These are phyloP conservation scores for Torymus texanus DNA, from an alignment of 2,888 invertebrate genomes.

Conservation along the genomic window DNA sequence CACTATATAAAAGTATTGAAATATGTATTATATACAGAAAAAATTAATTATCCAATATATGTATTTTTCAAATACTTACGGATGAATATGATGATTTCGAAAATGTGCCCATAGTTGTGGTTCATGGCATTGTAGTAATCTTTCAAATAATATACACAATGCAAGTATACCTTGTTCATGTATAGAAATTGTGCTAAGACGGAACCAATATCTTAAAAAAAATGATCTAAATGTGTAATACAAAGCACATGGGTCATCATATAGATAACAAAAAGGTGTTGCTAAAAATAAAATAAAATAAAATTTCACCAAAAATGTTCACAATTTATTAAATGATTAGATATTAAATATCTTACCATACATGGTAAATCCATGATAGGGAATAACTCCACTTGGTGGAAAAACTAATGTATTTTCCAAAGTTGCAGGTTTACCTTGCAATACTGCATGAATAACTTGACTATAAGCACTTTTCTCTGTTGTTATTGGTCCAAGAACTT, in stretches of 20 bases:
- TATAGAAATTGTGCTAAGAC: slow-evolving; percentile 93
- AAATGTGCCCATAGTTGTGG: slow-evolving; percentile 94
- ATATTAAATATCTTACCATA: slow-evolving; percentile 81
- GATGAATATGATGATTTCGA: slow-evolving; percentile 89
- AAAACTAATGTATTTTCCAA: slow-evolving; percentile 85
- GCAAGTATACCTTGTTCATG: slow-evolving; percentile 95
- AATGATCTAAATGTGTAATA: slow-evolving; percentile 94
- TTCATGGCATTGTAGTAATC: slow-evolving; percentile 91
- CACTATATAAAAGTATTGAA: slow-evolving; percentile 76
- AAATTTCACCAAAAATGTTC: slow-evolving; percentile 27
- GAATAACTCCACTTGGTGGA: slow-evolving; percentile 96
- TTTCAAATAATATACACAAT: slow-evolving; percentile 91
- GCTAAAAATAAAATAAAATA: slow-evolving; percentile 78
- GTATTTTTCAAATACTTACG: slow-evolving; percentile 80
- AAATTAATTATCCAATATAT: neutral
- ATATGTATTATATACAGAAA: slow-evolving; percentile 27
- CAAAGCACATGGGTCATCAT: slow-evolving; percentile 89
- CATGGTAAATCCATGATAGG: slow-evolving; percentile 98
- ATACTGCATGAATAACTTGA: slow-evolving; percentile 84
- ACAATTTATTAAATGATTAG: slow-evolving; percentile 10
- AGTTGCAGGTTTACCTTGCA: slow-evolving; percentile 83
- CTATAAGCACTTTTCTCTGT: slow-evolving; percentile 75
- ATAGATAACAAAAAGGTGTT: slow-evolving; percentile 95
- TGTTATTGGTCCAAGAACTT: slow-evolving; percentile 84
- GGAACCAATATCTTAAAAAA: slow-evolving; percentile 93